Conservation (phyloP, 2,113 vertebrate genomes). For the Saguinus midas region DNA sequence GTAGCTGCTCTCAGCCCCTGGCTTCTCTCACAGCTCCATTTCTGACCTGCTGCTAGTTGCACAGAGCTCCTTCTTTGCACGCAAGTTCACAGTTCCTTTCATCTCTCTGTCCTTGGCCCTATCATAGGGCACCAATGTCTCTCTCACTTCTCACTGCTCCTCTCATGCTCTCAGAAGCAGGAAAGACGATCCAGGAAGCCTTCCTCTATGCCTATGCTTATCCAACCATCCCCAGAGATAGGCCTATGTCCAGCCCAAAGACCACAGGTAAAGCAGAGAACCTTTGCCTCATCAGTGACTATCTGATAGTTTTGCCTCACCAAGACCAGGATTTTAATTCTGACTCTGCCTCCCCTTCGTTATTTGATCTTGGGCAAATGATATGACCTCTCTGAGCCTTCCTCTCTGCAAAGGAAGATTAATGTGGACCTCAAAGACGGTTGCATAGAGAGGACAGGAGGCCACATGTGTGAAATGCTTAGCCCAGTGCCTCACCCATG, state of each 20-base stretch:
- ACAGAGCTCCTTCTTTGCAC: not conserved
- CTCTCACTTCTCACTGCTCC: not conserved
- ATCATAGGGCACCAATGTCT: not conserved
- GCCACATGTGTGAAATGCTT: rapidly evolving
- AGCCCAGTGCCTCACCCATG: not conserved
- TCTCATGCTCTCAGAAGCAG: not conserved
- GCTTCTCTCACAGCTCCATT: not conserved
- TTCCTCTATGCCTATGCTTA: not conserved
- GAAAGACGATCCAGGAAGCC: not conserved
- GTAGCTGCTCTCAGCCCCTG: not conserved
- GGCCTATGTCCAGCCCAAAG: not conserved
- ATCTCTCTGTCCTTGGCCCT: not conserved
- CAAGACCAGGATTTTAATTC: conserved; percentile 10
- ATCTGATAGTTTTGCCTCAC: not conserved
- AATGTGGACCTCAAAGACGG: not conserved
- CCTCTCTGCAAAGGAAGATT: not conserved
- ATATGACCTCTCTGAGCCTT: not conserved
- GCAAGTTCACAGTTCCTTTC: not conserved
- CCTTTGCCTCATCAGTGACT: not conserved
- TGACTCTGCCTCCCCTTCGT: not conserved
- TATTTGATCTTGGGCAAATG: not conserved
- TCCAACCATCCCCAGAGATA: not conserved
- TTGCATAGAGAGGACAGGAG: not conserved
- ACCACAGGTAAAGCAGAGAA: not conserved
- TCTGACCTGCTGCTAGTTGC: not conserved